A percentile compares a stretch with the other conserved stretches of the same genome.
phyloP scores from a whole-genome alignment of 37 sponge, comb jelly and placozoan genomes.

The Halichondria panicea region DNA sequence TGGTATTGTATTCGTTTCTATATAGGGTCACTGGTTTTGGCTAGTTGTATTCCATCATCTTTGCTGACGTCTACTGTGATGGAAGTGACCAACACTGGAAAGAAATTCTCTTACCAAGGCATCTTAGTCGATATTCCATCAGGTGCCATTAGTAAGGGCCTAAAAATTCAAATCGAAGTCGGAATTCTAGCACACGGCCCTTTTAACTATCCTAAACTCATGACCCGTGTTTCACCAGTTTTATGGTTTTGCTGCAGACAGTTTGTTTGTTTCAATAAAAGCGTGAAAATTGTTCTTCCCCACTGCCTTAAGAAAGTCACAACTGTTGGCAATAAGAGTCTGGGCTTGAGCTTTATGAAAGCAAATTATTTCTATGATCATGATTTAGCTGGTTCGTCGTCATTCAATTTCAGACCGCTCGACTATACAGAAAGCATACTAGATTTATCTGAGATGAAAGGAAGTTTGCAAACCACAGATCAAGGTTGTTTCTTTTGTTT shows the following conservation, averaged over 20 bases:
- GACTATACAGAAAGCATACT: too few species aligned
- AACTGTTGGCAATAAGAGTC: not conserved
- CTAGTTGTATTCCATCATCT: too few species aligned
- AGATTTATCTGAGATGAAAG: not conserved
- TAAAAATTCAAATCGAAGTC: not conserved
- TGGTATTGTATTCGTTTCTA: too few species aligned
- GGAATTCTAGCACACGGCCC: conserved; percentile 3
- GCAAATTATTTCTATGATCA: not conserved
- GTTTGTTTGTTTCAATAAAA: not conserved
- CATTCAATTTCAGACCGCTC: too few species aligned
- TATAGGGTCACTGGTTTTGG: too few species aligned
- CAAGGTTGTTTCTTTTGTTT: not conserved
- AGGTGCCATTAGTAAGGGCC: not conserved
- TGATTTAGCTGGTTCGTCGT: too few species aligned
- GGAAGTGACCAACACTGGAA: not conserved
- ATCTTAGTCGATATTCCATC: not conserved
- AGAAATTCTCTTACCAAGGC: not conserved
- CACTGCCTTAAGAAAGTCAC: not conserved
- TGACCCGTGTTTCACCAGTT: not conserved
- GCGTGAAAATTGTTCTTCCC: not conserved
- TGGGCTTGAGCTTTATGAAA: not conserved
- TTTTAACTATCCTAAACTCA: not conserved
- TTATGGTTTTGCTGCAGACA: not conserved
- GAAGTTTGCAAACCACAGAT: not conserved
- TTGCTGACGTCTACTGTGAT: too few species aligned